Evolutionary conservation across 2,113 vertebrate genomes (phyloP), one percentile per base, ranked within the genome.

Genomic region (Ptychochromis oligacanthus): DNA sequence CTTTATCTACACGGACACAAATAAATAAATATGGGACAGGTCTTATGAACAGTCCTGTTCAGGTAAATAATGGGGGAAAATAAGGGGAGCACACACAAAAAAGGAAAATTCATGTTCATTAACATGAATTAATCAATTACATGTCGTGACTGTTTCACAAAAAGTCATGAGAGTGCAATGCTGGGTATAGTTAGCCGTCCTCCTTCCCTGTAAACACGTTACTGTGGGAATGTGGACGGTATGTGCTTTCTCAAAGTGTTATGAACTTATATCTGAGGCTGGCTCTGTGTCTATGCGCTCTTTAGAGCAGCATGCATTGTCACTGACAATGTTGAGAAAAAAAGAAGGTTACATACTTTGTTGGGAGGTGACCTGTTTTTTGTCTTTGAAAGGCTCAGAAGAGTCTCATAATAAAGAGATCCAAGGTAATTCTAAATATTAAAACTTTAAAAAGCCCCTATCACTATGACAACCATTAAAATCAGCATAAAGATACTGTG

Each of bases 401-500:
- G 24, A n/a, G 34, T 56, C 9, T 76, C 54, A 58, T 76, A 22
- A 57, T 38, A 7, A 75, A 56, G 12, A 22, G 57, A 80, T 52
- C 49, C 78, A 81, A 58, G 57, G 78, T 87, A 64, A 72, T 0
- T 12, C 0, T 5, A 70, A 36, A 56, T 52, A 62, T 62, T 24
- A 52, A 74, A 1, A n/a, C 18, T 40, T 38, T 49, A 55, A 55
- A 87, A 80, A 74, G 74, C 72, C 43, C 54, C 62, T 14, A 24
- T 77, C 5, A 3, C 81, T 31, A 77, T 87, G 86, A 58, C 86
- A 84, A 84, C 86, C 49, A 38, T 36, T 70, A 57, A 77, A 76
- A 61, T 28, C 43, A 3, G 9, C 43, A 49, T 62, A 22, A 36
- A 75, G 11, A 26, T 0, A 1, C 3, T 6, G 43, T 15, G 17